A percentile compares a stretch with the other conserved stretches of the same genome.
Evolutionary conservation across 2,797 vertebrate species (phyloP).

Genomic region (Cuculus canorus): DNA sequence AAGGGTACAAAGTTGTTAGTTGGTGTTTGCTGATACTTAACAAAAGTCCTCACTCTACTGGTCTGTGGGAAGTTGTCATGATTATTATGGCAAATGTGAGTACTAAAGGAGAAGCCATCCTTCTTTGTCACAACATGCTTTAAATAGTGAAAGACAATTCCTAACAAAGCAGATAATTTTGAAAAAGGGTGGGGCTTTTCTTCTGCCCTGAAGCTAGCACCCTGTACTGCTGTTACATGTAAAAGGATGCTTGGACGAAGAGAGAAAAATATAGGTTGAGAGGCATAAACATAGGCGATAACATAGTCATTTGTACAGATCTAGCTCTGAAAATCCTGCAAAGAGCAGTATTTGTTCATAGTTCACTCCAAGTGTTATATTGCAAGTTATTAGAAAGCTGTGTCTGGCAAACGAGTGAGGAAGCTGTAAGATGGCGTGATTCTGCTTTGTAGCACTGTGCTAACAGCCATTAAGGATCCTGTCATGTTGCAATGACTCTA

Average conservation of each 20-base stretch:
- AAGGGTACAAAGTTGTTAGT: not conserved
- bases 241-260: not conserved
- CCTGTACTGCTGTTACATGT: accelerated
- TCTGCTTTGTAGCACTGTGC: not conserved
- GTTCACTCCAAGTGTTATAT: not conserved
- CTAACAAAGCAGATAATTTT: not conserved
- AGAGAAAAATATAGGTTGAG: not conserved
- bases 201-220: not conserved
- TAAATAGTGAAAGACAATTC: not conserved
- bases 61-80: not conserved
- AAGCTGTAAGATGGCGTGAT: not conserved
- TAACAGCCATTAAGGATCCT: not conserved
- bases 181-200: not conserved
- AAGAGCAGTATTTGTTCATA: not conserved
- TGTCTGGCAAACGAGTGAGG: not conserved
- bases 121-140: not conserved
- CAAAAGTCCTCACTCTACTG: not conserved
- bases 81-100: not conserved
- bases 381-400: not conserved
- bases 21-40: not conserved
- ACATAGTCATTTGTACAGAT: not conserved
- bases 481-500: not conserved
- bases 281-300: accelerated
- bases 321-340: not conserved
- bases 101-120: not conserved